phyloP scores from a whole-genome alignment of 2,113 vertebrate species.

The Apodemus speciosus region DNA sequence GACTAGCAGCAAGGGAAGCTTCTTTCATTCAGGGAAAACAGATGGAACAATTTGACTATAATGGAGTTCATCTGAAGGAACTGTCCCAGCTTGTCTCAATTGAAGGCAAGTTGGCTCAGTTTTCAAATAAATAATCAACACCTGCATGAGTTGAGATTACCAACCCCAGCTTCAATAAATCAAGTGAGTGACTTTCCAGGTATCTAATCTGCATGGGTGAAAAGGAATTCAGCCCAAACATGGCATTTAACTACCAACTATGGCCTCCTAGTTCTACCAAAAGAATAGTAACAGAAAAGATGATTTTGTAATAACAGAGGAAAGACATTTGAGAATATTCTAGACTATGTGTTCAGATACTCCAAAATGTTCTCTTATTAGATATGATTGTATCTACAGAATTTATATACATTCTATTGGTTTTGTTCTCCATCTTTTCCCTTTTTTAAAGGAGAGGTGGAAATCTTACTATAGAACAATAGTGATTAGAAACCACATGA shows the following conservation, averaged over 20 bases:
- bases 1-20: constrained; percentile 58
- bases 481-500: too few relatives aligned
- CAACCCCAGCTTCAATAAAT: not conserved
- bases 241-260: not conserved
- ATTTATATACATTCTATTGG: not conserved
- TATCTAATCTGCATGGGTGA: not conserved
- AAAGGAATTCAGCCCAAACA: not conserved
- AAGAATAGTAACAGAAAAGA: not conserved
- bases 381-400: not conserved
- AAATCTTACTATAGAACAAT: not conserved
- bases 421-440: not conserved
- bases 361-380: not conserved
- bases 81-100: constrained; percentile 18
- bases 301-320: not conserved
- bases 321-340: not conserved
- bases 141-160: constrained; percentile 34
- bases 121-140: constrained; percentile 53
- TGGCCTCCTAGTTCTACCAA: not conserved
- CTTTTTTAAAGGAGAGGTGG: not conserved
- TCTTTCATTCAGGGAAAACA: constrained; percentile 75
- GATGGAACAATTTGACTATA: constrained; percentile 68
- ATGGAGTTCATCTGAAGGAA: constrained; percentile 65
- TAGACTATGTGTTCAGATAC: not conserved
- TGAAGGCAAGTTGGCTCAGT: constrained; percentile 35
- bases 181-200: not conserved